Evolutionary conservation across 2,113 vertebrate genomes (phyloP).

Genomic region (Aptenodytes forsteri): DNA sequence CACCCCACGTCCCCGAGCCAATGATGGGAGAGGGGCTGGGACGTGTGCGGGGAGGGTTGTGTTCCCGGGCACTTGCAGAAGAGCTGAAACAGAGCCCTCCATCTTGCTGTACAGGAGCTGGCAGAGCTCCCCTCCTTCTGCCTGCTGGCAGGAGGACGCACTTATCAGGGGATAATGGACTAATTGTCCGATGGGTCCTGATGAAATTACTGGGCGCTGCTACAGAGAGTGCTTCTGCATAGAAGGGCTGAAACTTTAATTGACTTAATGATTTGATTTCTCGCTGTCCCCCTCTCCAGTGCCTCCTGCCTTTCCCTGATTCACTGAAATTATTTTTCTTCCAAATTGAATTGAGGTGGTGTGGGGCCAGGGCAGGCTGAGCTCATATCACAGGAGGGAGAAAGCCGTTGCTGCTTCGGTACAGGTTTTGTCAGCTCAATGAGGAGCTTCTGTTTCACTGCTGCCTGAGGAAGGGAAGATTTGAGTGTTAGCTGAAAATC

Average conservation of each 20-base stretch:
- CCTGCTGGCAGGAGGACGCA: constrained; percentile 23
- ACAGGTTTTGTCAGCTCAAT: background rate
- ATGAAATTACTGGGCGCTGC: constrained; percentile 52
- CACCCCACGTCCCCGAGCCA: background rate
- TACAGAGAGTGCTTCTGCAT: background rate
- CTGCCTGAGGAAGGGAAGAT: background rate
- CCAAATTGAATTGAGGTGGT: constrained; percentile 14
- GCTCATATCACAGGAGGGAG: background rate
- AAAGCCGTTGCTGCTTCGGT: background rate
- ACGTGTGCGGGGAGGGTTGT: background rate
- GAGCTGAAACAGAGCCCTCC: constrained; percentile 26
- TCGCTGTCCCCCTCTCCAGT: background rate
- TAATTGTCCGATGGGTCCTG: constrained; percentile 42
- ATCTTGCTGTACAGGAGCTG: constrained; percentile 42
- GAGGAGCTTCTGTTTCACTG: background rate
- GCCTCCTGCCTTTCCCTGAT: constrained; percentile 6
- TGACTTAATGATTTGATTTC: constrained; percentile 54
- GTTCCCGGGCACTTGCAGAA: background rate
- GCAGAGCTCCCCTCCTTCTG: background rate
- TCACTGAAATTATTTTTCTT: constrained; percentile 34
- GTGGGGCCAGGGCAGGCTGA: background rate
- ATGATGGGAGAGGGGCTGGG: background rate
- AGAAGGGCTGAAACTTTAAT: constrained; percentile 44
- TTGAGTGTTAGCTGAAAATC: background rate
- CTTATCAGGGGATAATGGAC: constrained; percentile 44